phyloP scores from a whole-genome alignment of 2,113 vertebrate species.

The Oryzias melastigma region DNA sequence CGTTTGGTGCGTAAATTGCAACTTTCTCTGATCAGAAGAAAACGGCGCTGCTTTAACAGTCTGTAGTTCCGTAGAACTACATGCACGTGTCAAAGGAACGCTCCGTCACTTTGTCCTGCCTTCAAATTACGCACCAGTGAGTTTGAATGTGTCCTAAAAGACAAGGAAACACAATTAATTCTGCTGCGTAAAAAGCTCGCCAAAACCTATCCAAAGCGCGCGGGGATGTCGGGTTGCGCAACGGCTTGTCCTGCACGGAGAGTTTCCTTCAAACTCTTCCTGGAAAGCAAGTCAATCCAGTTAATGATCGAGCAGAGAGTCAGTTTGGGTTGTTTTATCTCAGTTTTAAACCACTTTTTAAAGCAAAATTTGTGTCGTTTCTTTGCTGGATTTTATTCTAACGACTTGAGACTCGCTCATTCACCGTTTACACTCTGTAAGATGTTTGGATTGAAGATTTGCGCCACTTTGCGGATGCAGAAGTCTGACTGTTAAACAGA shows the following conservation, averaged over 20 bases:
- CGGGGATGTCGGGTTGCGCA: slow-evolving; percentile 42
- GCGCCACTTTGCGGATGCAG: too few relatives aligned
- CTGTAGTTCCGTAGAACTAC: background rate
- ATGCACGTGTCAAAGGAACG: background rate
- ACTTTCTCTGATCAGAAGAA: slow-evolving; percentile 11
- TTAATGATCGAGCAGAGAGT: too few relatives aligned
- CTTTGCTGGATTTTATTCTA: too few relatives aligned
- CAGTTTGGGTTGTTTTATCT: too few relatives aligned
- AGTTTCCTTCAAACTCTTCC: background rate
- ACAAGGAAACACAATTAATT: slow-evolving; percentile 16
- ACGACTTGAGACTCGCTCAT: too few relatives aligned
- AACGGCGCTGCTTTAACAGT: slow-evolving; percentile 1
- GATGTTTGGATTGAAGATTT: too few relatives aligned
- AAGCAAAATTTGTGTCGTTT: too few relatives aligned
- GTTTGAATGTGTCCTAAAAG: background rate
- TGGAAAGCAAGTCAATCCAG: background rate
- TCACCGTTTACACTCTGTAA: too few relatives aligned
- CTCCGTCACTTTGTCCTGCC: background rate
- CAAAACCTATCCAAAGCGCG: slow-evolving; percentile 74
- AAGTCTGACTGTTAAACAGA: too few relatives aligned
- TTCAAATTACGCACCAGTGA: background rate
- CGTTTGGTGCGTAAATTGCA: slow-evolving; percentile 69
- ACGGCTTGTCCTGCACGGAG: background rate
- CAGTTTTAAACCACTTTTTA: too few relatives aligned
- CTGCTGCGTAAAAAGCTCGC: slow-evolving; percentile 72